These are phyloP conservation scores for Tamias sibiricus DNA, from an alignment of 2,113 vertebrate species.

Conservation along the genomic window DNA sequence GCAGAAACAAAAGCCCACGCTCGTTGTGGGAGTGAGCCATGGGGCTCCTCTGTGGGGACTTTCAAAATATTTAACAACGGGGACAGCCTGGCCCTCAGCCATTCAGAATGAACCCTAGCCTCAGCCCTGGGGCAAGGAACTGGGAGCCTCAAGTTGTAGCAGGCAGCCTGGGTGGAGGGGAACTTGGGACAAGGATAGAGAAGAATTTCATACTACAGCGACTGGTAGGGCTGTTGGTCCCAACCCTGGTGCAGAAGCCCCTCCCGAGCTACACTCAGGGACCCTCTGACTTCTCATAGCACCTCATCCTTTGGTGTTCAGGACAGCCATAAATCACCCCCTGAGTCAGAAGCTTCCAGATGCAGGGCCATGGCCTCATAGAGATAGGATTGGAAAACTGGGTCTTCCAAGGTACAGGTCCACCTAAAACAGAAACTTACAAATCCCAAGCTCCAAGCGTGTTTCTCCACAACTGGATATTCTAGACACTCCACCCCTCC, in stretches of 20 bases:
- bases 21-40: background rate
- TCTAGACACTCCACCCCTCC: background rate
- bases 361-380: background rate
- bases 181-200: background rate
- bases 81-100: background rate
- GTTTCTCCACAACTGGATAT: background rate
- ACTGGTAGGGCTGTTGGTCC: background rate
- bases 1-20: constrained; percentile 39
- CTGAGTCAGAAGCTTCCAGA: background rate
- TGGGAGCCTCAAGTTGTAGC: background rate
- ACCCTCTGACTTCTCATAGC: background rate
- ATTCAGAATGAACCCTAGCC: background rate
- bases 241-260: background rate
- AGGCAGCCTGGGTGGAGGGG: background rate
- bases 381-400: background rate
- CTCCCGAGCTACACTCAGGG: background rate
- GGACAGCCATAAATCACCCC: background rate
- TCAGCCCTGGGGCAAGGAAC: background rate
- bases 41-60: background rate
- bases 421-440: background rate
- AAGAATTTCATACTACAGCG: background rate
- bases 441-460: background rate
- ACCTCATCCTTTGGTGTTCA: background rate
- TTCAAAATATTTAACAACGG: constrained; percentile 60
- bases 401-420: background rate